Conservation (phyloP, 2,888 invertebrate genomes). For the Chloroclysta siterata region DNA sequence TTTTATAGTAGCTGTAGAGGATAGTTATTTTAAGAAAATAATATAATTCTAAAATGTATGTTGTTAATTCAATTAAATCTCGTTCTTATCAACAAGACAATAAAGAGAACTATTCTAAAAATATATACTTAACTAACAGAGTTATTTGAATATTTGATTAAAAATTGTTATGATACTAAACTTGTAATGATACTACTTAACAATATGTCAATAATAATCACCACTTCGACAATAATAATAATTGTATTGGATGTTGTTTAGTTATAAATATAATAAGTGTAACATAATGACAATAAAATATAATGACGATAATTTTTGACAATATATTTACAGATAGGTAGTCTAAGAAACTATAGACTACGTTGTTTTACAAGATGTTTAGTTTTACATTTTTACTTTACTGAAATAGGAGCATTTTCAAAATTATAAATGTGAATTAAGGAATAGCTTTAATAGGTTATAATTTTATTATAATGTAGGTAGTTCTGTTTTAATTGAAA, state of each 20-base stretch:
- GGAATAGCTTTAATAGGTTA: constrained; percentile 81
- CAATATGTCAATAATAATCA: constrained; percentile 17
- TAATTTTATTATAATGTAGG: constrained; percentile 57
- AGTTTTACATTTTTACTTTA: constrained; percentile 8
- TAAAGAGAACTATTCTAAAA: constrained; percentile 26
- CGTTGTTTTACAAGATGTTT: constrained; percentile 43
- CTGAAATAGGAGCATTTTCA: constrained; percentile 11
- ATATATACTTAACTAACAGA: constrained; percentile 14
- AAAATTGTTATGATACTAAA: neutral
- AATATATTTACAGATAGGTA: constrained; percentile 54
- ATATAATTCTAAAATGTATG: constrained; percentile 35
- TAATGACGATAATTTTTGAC: constrained; percentile 55
- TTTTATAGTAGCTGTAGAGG: constrained; percentile 44
- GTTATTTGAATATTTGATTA: constrained; percentile 14
- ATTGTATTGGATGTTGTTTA: constrained; percentile 28
- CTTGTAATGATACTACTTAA: no score
- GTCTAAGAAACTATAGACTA: constrained; percentile 37
- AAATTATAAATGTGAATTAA: constrained; percentile 57
- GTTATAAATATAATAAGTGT: constrained; percentile 28
- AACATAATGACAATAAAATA: constrained; percentile 29
- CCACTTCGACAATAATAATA: constrained; percentile 35
- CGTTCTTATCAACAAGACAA: constrained; percentile 47
- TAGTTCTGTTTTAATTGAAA: constrained; percentile 44
- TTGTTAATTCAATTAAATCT: constrained; percentile 35
- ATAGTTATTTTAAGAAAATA: constrained; percentile 32